Evolutionary conservation across 2,888 invertebrate genomes (phyloP), one percentile per base, ranked within the genome.

Genomic region (Andrena hattorfiana): DNA sequence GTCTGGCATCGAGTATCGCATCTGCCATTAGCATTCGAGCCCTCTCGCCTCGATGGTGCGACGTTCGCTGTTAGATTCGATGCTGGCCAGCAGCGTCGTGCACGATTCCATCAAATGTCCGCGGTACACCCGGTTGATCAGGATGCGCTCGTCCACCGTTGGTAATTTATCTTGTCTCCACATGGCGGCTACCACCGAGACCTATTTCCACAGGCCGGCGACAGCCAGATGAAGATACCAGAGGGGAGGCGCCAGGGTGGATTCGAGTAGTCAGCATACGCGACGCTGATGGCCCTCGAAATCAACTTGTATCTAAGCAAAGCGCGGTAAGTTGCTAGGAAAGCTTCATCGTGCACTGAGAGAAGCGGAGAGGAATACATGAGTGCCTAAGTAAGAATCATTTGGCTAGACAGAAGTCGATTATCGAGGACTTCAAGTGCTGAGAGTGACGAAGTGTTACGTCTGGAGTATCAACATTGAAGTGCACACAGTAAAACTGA

Each of bases 1-100:
- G 91, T 90, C 90, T 90, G 90, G 88, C 90, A 92, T 91, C 90
- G 91, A 89, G 89, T 87, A 91, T 91, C 91, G 90, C 89, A 91
- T 91, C 91, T 91, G 89, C 89, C 90, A 92, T 92, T 92, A 92
- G 92, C 91, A 91, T 92, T 90, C 86, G 83, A 80, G 66, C 87
- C 75, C 83, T 78, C 84, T 77, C 82, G 82, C 82, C 77, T 72
- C 79, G 84, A 82, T 83, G 83, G 81, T 81, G 83, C 84, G 82
- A 84, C 77, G 74, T 59, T 69, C 74, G 59, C 84, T 81, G 77
- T 79, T 84, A 84, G 84, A 84, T 83, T 80, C 83, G 84, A 84
- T 79, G 74, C 83, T 68, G 56, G 73, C 60, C 73, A 63, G 56
- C 54, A 51, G 56, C 75, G 72, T 73, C 84, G 84, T 84, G 82